Evolutionary conservation across 64 coral and sea anemone genomes (phyloP), one percentile per base, ranked within the genome.

Genomic region (Orbicella faveolata): DNA sequence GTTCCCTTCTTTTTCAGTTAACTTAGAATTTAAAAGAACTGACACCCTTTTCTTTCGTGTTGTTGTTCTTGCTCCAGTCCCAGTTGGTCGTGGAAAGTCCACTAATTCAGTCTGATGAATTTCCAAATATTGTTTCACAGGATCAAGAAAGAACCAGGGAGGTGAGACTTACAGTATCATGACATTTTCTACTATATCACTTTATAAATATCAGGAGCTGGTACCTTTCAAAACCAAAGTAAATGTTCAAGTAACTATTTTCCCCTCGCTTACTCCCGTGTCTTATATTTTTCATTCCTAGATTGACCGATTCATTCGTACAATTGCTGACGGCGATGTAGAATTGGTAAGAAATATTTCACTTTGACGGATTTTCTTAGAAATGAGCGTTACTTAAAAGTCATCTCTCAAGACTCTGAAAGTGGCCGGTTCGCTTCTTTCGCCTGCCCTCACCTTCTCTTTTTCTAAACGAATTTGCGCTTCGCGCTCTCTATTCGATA

Each of bases 321-420:
- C 91, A 65, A 74, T 99, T 54, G 88, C 88, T 14, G 94, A 96
- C 85, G 97, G 94, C 15, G 97, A 99, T 89, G 78, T 96, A 34
- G 91, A 93, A 79, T 85, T 99, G 97, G 97, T 99, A 89, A 61
- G 4, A 81, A 55, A 53, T 73, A 23, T 63, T 14, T 64, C 76
- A n/a, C 4, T 37, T 41, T 78, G 51, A 14, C 7, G 33, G 8
- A 77, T 37, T 19, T 77, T 18, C 8, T 30, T 16, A 16, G 34
- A 59, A 59, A 12, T 59, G 55, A 14, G 55, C 55, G 55, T 59
- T 12, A 59, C 55, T 16, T 14, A 59, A 20, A 15, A 68, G 21
- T 19, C 65, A 21, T 64, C 62, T 18, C 14, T 64, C 62, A 64
- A 64, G 62, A 48, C 44, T 48, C 44, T 41, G 39, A 41, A 41